Percentiles rank a stretch among this genome's conserved stretches.
Evolutionary conservation across 2,113 vertebrate species (phyloP).

Genomic region (Nansenia antarctica): DNA sequence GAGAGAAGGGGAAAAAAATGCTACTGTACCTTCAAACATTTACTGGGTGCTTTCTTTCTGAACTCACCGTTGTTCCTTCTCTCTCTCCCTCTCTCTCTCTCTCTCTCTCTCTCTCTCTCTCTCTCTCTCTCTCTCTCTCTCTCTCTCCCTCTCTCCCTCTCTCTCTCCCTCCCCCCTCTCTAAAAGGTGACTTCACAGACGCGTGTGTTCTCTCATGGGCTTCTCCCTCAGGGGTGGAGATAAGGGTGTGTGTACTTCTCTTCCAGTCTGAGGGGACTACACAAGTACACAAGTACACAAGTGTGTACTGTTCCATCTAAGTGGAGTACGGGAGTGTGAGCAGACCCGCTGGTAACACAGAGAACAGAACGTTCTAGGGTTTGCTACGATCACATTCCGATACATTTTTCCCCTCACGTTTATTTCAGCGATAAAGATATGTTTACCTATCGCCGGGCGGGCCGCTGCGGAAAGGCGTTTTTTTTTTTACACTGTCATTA

Average conservation of each 20-base stretch:
- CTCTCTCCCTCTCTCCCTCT: too few species aligned
- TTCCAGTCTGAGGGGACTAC: not conserved
- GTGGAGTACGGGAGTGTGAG: too few species aligned
- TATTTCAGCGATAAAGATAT: too few species aligned
- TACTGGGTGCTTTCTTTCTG: not conserved
- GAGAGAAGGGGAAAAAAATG: slow-evolving; percentile 7
- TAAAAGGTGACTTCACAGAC: not conserved
- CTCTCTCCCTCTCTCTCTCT: not conserved
- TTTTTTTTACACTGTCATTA: slow-evolving; percentile 42
- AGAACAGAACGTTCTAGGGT: too few species aligned
- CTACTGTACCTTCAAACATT: slow-evolving; percentile 42
- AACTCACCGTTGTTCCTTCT: not conserved
- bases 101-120: slow-evolving; percentile 7
- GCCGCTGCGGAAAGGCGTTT: not conserved
- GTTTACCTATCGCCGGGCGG: too few species aligned
- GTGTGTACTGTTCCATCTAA: too few species aligned
- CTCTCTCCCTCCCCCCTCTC: too few species aligned
- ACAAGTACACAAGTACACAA: too few species aligned
- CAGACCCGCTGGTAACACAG: too few species aligned
- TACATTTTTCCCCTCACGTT: too few species aligned
- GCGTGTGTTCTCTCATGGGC: not conserved
- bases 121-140: not conserved
- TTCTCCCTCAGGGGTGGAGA: too few species aligned
- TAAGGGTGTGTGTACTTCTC: not conserved
- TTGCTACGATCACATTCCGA: too few species aligned